These are phyloP conservation scores for Umimayanthus chanpuru DNA, from an alignment of 92 coral and sea anemone species.

Conservation along the genomic window DNA sequence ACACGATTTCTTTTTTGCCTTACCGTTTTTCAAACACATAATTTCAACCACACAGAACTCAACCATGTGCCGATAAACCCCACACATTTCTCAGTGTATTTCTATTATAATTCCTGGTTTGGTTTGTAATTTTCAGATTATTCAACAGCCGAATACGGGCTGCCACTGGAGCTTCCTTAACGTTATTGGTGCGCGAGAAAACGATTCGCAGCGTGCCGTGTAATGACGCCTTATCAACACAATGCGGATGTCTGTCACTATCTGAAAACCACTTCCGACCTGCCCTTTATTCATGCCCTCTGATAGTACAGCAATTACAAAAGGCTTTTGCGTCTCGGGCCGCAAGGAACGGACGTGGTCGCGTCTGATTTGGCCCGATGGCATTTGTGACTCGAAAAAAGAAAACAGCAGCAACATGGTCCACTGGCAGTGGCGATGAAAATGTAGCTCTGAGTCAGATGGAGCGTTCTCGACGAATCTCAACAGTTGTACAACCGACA, in stretches of 20 bases:
- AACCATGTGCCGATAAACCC: neutral
- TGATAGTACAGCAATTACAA: neutral
- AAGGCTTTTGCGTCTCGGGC: neutral
- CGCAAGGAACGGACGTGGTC: neutral
- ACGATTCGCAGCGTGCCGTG: slow-evolving; percentile 36
- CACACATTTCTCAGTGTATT: neutral
- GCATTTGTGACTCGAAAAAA: slow-evolving; percentile 2
- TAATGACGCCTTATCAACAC: slow-evolving; percentile 29
- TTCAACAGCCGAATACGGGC: slow-evolving; percentile 20
- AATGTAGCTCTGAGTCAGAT: slow-evolving; percentile 11
- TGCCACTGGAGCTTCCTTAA: slow-evolving; percentile 5
- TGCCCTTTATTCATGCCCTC: neutral
- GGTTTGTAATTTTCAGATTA: slow-evolving; percentile 24
- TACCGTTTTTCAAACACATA: neutral
- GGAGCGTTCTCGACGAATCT: slow-evolving; percentile 11
- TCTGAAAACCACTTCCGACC: slow-evolving; percentile 4
- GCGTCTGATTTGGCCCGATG: neutral
- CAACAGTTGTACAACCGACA: slow-evolving; percentile 51
- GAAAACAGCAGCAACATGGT: neutral
- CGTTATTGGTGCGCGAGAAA: slow-evolving; percentile 14
- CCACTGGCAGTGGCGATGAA: neutral
- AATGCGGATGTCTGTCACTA: slow-evolving; percentile 7
- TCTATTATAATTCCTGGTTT: slow-evolving; percentile 20
- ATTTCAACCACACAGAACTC: neutral
- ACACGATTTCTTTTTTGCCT: neutral